These are phyloP conservation scores for human (Homo sapiens) DNA, from an alignment of 2,113 vertebrate species.

Conservation along the genomic window DNA sequence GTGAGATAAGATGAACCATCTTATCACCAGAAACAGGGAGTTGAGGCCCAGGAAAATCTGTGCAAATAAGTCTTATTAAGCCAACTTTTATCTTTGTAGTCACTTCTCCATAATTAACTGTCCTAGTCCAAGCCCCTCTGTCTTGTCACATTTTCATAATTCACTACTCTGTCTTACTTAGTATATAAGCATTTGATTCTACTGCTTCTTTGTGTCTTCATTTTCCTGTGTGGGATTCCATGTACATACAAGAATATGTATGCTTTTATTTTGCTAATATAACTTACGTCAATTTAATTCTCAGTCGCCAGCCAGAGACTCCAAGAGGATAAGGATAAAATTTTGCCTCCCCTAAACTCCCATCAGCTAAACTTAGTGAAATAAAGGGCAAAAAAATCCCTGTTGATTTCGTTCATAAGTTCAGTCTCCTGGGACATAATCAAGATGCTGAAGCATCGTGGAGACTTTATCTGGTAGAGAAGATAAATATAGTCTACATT, in stretches of 20 bases:
- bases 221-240: not conserved
- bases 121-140: rapidly evolving
- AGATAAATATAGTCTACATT: not conserved
- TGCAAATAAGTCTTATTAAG: not conserved
- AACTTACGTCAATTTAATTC: not conserved
- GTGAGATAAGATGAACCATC: no score
- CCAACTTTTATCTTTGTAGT: rapidly evolving
- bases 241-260: no score
- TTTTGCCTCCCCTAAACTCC: not conserved
- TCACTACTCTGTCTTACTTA: not conserved
- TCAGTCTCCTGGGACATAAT: not conserved
- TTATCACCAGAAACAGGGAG: not conserved
- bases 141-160: not conserved
- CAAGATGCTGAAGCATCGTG: rapidly evolving
- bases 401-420: not conserved
- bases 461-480: not conserved
- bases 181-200: not conserved
- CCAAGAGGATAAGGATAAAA: not conserved
- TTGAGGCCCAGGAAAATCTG: no score
- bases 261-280: not conserved
- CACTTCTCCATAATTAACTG: not conserved
- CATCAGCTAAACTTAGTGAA: not conserved
- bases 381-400: not conserved
- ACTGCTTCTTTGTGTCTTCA: not conserved
- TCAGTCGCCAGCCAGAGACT: not conserved